Evolutionary conservation across 2,113 vertebrate species (phyloP).

Genomic region (Buteo buteo): DNA sequence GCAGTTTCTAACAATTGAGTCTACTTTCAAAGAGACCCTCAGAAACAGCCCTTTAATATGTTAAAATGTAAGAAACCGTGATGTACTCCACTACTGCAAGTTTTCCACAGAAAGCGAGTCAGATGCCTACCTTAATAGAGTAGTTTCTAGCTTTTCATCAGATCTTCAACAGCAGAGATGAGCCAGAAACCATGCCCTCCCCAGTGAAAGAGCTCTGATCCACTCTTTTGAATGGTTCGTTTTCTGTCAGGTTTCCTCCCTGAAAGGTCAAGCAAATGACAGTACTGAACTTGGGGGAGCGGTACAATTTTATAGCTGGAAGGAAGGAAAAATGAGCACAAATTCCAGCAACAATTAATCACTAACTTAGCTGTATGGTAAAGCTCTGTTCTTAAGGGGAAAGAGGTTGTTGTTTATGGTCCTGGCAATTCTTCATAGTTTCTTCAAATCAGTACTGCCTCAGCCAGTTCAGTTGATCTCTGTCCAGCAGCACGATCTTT

Average conservation of each 20-base stretch:
- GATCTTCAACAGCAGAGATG: background rate
- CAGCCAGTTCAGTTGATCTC: background rate
- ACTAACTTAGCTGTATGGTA: background rate
- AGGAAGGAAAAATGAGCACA: background rate
- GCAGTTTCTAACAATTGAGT: background rate
- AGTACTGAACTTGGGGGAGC: background rate
- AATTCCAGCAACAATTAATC: background rate
- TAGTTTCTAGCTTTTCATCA: background rate
- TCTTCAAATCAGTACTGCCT: background rate
- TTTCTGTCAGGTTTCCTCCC: background rate
- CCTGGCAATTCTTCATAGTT: background rate
- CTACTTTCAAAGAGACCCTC: background rate
- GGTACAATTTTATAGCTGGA: background rate
- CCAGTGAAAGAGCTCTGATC: background rate
- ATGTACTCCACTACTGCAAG: background rate
- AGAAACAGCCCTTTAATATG: background rate
- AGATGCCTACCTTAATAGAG: background rate
- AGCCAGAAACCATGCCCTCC: background rate
- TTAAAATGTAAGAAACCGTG: background rate
- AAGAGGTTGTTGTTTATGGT: background rate
- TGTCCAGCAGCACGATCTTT: background rate
- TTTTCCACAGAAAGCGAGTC: background rate
- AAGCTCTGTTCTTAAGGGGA: background rate
- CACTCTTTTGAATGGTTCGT: background rate
- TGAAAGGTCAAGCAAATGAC: background rate